A percentile compares a stretch with the other conserved stretches of the same genome.
phyloP scores from a whole-genome alignment of 2,113 vertebrate genomes.

The Urocynchramus pylzowi region DNA sequence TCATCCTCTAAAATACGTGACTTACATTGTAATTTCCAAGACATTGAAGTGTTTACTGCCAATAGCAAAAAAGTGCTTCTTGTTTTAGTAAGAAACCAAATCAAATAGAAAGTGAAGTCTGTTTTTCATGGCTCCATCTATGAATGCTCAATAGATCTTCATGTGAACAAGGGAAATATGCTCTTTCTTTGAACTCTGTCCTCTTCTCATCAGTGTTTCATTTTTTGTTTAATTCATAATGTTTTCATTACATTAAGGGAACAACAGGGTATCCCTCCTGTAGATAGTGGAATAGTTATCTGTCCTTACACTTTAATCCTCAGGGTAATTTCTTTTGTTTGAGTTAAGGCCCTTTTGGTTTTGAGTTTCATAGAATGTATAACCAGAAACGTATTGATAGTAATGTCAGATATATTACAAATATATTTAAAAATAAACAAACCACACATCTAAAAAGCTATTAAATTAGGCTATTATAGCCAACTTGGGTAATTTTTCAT shows the following conservation, averaged over 20 bases:
- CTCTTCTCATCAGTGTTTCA: constrained; percentile 12
- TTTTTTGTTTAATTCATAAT: constrained; percentile 48
- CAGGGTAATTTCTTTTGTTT: not conserved
- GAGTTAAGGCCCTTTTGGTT: not conserved
- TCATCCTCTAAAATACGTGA: not conserved
- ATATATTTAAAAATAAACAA: not conserved
- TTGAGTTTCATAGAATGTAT: not conserved
- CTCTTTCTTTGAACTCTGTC: constrained; percentile 55
- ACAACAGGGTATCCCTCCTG: constrained; percentile 50
- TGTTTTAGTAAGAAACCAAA: not conserved
- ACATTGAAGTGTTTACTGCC: not conserved
- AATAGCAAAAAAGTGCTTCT: not conserved
- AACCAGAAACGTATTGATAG: not conserved
- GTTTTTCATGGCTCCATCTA: constrained; percentile 18
- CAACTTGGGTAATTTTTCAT: not conserved
- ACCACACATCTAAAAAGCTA: not conserved
- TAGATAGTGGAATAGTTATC: not conserved
- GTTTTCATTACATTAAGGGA: constrained; percentile 50
- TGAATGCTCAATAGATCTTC: constrained; percentile 35
- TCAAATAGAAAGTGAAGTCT: not conserved
- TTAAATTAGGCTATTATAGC: not conserved
- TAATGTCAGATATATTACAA: not conserved
- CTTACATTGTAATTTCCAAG: not conserved
- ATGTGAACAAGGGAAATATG: constrained; percentile 17
- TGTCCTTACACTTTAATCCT: not conserved